Conservation (phyloP, 2,888 invertebrate genomes). For the Orgyia antiqua region DNA sequence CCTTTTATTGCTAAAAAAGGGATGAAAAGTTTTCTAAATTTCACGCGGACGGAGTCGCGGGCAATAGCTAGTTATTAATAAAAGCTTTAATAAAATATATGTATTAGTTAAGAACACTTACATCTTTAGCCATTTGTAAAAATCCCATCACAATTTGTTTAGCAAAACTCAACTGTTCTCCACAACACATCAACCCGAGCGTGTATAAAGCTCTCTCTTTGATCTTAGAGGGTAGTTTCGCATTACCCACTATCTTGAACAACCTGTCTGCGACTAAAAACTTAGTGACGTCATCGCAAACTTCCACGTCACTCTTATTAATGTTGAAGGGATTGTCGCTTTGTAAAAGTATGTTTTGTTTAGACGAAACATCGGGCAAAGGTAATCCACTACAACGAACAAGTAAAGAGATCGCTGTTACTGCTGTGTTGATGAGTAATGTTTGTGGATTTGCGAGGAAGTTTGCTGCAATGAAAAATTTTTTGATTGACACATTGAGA, state of each 20-base stretch:
- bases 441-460: slow-evolving; percentile 81
- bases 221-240: slow-evolving; percentile 83
- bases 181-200: slow-evolving; percentile 89
- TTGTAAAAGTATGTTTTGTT: slow-evolving; percentile 51
- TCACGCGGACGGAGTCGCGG: too few relatives aligned
- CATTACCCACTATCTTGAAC: slow-evolving; percentile 84
- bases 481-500: too few relatives aligned
- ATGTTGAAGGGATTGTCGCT: slow-evolving; percentile 57
- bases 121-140: slow-evolving; percentile 86
- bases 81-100: too few relatives aligned
- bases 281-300: slow-evolving; percentile 75
- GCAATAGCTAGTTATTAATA: too few relatives aligned
- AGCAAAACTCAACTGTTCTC: slow-evolving; percentile 86
- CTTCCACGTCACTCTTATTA: slow-evolving; percentile 32
- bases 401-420: slow-evolving; percentile 84
- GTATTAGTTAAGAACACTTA: too few relatives aligned
- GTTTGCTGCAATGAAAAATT: slow-evolving; percentile 71
- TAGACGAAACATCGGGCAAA: slow-evolving; percentile 64
- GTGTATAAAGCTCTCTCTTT: slow-evolving; percentile 87
- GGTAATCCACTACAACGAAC: slow-evolving; percentile 84
- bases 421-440: slow-evolving; percentile 82
- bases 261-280: slow-evolving; percentile 83
- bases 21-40: too few relatives aligned
- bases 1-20: too few relatives aligned
- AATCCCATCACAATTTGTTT: slow-evolving; percentile 86